phyloP scores from a whole-genome alignment of 2,888 invertebrate species.

The Eupithecia dodoneata region DNA sequence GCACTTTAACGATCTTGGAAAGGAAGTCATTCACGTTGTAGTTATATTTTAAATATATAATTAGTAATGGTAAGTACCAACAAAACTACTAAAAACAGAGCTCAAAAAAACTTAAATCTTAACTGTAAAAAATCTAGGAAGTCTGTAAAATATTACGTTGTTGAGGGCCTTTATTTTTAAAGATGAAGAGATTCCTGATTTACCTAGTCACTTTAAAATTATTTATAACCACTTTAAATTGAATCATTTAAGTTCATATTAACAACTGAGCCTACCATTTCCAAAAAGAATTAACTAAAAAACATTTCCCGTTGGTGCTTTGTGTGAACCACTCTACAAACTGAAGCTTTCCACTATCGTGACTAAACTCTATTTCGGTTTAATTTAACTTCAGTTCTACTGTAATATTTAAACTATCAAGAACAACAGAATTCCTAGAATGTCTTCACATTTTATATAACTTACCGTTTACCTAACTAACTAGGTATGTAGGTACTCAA shows the following conservation, averaged over 20 bases:
- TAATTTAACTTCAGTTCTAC: not conserved
- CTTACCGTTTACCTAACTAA: not conserved
- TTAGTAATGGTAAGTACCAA: not conserved
- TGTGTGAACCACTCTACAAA: not conserved
- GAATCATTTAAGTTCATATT: too few relatives aligned
- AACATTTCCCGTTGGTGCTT: not conserved
- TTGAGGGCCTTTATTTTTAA: not conserved
- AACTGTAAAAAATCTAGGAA: not conserved
- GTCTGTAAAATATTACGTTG: not conserved
- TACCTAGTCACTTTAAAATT: not conserved
- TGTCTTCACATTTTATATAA: not conserved
- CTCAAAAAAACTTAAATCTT: not conserved
- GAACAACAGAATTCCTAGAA: not conserved
- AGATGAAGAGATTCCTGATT: not conserved
- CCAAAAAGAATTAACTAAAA: not conserved
- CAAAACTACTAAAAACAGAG: not conserved
- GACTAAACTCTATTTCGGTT: not conserved
- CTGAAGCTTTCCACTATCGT: conserved; percentile 14
- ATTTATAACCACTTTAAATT: not conserved
- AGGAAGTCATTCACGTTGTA: not conserved
- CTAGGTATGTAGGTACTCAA: too few relatives aligned
- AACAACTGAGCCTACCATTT: not conserved
- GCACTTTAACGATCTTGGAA: not conserved
- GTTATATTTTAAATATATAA: not conserved
- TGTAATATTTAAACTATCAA: not conserved